Evolutionary conservation across 2,797 vertebrate genomes (phyloP), one percentile per base, ranked within the genome.

Genomic region (Apogon hyalosoma): DNA sequence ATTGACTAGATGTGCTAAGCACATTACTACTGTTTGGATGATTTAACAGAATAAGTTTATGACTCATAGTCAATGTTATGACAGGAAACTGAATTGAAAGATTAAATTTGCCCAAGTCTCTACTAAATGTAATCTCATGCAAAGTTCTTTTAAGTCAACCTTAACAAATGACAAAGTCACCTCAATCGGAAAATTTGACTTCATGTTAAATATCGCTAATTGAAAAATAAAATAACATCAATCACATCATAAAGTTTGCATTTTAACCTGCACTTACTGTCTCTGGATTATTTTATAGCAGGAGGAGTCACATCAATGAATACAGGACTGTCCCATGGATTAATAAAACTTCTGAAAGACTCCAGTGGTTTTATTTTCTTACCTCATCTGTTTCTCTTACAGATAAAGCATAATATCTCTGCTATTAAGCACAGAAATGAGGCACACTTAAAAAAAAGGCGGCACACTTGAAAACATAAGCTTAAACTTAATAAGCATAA

Each of bases 391-490:
- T 33, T 55, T 52, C 19, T 50, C 36, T 73, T 14, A 19, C 6
- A 53, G 6, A 55, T 56, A 63, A 15, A 69, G 7, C 28, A 43
- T 3, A 12, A 51, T 16, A 28, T 58, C 5, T 8, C 31, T 16
- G 16, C 11, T 33, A 53, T 40, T 6, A 63, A 19, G 54, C 2
- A 33, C 31, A 33, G 31, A 10, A 8, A 51, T 6, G 19, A 63
- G 15, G 62, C 52, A n/a, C 9, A 42, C 7, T 51, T 4, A 4
- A 36, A 64, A 18, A 39, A 21, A 58, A 49, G 0, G 8, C 54
- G 7, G 7, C 38, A 57, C 16, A 66, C 42, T 38, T 65, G n/a
- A 2, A 67, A 63, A 79, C 41, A 52, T 0, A 56, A 4, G 53
- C 46, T 71, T 40, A 12, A 67, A 60, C 24, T 45, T 48, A 59